Evolutionary conservation across 2,888 invertebrate species (phyloP).

Genomic region (Lasioglossum vierecki): DNA sequence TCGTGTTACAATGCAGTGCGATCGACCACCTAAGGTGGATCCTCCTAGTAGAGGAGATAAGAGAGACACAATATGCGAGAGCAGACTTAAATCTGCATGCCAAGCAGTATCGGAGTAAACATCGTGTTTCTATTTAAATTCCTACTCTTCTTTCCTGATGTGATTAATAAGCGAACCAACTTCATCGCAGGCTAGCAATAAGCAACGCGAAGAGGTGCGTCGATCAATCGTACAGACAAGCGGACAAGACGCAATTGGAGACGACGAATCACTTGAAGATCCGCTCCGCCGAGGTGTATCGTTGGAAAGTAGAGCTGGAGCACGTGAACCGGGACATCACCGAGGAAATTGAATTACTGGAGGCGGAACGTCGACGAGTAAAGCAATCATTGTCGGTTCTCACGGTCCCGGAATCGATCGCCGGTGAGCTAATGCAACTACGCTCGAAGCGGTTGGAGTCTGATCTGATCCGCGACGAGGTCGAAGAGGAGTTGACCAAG

Average conservation of each 20-base stretch:
- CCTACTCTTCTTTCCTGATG: background rate
- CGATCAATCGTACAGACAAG: conserved; percentile 87
- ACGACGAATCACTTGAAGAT: conserved; percentile 88
- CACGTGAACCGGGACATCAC: conserved; percentile 88
- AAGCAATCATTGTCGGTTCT: conserved; percentile 89
- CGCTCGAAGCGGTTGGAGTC: conserved; percentile 89
- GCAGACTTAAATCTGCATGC: background rate
- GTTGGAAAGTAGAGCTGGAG: conserved; percentile 91
- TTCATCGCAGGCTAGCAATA: conserved; percentile 64
- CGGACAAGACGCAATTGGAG: conserved; percentile 89
- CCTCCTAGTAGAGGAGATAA: too few relatives aligned
- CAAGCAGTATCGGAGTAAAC: background rate
- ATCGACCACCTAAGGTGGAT: too few relatives aligned
- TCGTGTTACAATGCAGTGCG: too few relatives aligned
- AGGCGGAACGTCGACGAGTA: conserved; percentile 88
- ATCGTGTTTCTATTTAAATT: background rate
- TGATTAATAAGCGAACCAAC: background rate
- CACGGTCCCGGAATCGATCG: conserved; percentile 90
- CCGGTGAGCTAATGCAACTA: conserved; percentile 90
- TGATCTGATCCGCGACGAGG: conserved; percentile 90
- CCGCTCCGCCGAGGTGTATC: conserved; percentile 88
- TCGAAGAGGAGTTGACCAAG: conserved; percentile 91
- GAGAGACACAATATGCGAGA: too few relatives aligned
- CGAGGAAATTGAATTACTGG: conserved; percentile 89
- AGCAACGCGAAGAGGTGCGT: conserved; percentile 88